Evolutionary conservation across 2,888 invertebrate genomes (phyloP).

Genomic region (Sesia apiformis): DNA sequence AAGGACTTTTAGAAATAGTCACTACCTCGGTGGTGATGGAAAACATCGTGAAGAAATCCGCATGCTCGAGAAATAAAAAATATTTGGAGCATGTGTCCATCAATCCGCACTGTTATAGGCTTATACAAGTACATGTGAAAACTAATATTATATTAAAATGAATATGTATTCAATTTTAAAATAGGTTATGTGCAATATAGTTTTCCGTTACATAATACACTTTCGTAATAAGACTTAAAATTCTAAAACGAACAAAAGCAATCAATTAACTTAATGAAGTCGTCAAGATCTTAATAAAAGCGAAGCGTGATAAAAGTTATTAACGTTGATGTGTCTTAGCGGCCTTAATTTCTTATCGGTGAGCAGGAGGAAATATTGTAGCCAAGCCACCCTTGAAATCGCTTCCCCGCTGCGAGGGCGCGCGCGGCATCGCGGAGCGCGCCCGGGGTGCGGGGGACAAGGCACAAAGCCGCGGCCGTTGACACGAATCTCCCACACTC

Average conservation of each 20-base stretch:
- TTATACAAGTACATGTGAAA: too few relatives aligned
- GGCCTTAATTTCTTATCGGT: conserved; percentile 56
- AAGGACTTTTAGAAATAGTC: too few relatives aligned
- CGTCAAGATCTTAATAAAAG: conserved; percentile 35
- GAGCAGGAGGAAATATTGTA: conserved; percentile 39
- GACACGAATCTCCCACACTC: conserved; percentile 61
- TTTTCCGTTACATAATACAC: neutral
- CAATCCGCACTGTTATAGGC: too few relatives aligned
- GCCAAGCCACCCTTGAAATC: conserved; percentile 57
- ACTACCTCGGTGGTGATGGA: too few relatives aligned
- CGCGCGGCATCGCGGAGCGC: conserved; percentile 20
- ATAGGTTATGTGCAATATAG: too few relatives aligned
- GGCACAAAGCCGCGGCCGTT: conserved; percentile 55
- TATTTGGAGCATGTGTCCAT: too few relatives aligned
- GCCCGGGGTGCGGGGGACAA: conserved; percentile 12
- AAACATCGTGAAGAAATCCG: too few relatives aligned
- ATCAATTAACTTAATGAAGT: conserved; percentile 36
- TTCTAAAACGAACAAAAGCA: conserved; percentile 18
- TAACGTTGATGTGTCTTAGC: conserved; percentile 50
- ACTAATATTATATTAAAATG: too few relatives aligned
- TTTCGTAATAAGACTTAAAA: conserved; percentile 3
- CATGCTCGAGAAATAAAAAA: too few relatives aligned
- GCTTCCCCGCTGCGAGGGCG: conserved; percentile 43
- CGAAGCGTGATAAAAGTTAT: conserved; percentile 45
- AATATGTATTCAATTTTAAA: too few relatives aligned